Conservation (phyloP, 2,113 vertebrate species). For the Psephotus haematonotus region DNA sequence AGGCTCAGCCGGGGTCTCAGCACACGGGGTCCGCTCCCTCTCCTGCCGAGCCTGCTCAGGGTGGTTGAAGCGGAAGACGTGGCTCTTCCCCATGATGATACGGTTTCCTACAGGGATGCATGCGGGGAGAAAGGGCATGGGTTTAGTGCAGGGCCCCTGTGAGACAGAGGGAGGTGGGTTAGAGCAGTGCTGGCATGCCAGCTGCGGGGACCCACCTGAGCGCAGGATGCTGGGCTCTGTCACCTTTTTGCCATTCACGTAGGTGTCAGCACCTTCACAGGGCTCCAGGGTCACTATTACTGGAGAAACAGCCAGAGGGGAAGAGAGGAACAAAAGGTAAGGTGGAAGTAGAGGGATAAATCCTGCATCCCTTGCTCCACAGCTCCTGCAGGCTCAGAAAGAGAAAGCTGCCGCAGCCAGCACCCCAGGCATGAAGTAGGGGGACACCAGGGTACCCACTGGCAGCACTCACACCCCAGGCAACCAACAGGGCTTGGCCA, state of each 20-base stretch:
- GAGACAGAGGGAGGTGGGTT: neutral
- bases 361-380: neutral
- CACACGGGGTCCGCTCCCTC: slow-evolving; percentile 89
- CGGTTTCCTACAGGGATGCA: slow-evolving; percentile 84
- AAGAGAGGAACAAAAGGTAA: neutral
- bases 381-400: neutral
- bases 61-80: slow-evolving; percentile 98
- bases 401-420: neutral
- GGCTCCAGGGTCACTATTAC: slow-evolving; percentile 90
- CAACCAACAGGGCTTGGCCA: neutral
- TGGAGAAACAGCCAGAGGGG: neutral
- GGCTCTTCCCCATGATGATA: slow-evolving; percentile 98
- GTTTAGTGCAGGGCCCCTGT: rapidly evolving
- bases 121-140: rapidly evolving
- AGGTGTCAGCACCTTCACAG: slow-evolving; percentile 93
- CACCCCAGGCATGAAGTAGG: rapidly evolving
- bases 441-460: neutral
- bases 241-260: slow-evolving; percentile 95
- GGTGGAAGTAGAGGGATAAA: neutral
- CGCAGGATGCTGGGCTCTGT: slow-evolving; percentile 88
- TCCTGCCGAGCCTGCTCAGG: slow-evolving; percentile 94
- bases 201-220: slow-evolving; percentile 80
- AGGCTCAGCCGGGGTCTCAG: slow-evolving; percentile 87
- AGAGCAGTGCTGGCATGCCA: rapidly evolving
- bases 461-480: neutral